Conservation (phyloP, 2,888 invertebrate genomes). For the Mesoligia furuncula region DNA sequence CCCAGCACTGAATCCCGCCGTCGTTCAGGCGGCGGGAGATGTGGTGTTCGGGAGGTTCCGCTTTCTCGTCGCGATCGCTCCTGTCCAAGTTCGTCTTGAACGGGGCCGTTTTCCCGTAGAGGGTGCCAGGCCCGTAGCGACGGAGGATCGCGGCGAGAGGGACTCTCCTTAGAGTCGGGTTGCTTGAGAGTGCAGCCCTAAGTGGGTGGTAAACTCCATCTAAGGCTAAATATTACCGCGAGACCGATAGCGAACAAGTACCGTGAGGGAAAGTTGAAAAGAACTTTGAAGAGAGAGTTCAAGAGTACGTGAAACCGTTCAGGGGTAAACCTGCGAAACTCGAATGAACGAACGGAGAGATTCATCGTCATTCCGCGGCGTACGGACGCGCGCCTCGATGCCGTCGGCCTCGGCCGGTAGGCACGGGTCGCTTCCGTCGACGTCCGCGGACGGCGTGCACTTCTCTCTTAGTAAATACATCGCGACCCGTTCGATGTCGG, state of each 20-base stretch:
- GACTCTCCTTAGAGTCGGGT: slow-evolving; percentile 85
- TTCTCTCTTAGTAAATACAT: too few relatives aligned
- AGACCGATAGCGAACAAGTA: slow-evolving; percentile 93
- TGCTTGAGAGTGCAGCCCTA: slow-evolving; percentile 91
- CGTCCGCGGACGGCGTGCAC: too few relatives aligned
- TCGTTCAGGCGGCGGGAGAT: slow-evolving; percentile 83
- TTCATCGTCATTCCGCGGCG: too few relatives aligned
- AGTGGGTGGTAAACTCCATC: slow-evolving; percentile 91
- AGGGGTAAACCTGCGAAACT: slow-evolving; percentile 91
- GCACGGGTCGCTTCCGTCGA: too few relatives aligned
- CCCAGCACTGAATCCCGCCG: slow-evolving; percentile 90
- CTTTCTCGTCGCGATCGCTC: slow-evolving; percentile 70
- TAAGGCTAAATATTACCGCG: slow-evolving; percentile 91
- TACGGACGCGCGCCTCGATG: too few relatives aligned
- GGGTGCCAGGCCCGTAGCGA: slow-evolving; percentile 89
- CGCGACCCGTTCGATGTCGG: too few relatives aligned
- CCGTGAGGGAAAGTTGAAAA: slow-evolving; percentile 93
- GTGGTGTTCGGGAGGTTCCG: slow-evolving; percentile 89
- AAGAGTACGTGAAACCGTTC: slow-evolving; percentile 89
- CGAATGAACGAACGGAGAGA: slow-evolving; percentile 86
- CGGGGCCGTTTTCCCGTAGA: slow-evolving; percentile 75
- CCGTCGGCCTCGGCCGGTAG: too few relatives aligned
- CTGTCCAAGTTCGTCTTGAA: too few relatives aligned
- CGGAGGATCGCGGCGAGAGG: slow-evolving; percentile 72
- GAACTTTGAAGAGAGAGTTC: slow-evolving; percentile 91